phyloP scores from a whole-genome alignment of 2,888 invertebrate species.

The Eristalinus sepulchralis region DNA sequence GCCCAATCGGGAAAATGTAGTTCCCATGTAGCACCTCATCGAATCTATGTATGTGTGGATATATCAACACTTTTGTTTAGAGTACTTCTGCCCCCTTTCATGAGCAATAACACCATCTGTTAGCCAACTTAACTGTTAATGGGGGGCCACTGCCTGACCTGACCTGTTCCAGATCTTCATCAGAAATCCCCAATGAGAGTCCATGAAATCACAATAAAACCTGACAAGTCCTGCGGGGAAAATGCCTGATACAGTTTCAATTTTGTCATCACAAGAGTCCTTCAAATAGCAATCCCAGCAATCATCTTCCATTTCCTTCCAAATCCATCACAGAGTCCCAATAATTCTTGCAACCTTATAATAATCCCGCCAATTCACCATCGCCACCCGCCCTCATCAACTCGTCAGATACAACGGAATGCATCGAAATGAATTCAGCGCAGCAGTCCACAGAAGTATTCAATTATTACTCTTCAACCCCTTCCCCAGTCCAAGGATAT shows the following conservation, averaged over 20 bases:
- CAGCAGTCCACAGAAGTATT: constrained; percentile 19
- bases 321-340: constrained; percentile 29
- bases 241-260: constrained; percentile 22
- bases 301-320: constrained; percentile 27
- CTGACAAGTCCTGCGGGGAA: background rate
- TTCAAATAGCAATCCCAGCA: constrained; percentile 32
- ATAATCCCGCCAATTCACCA: constrained; percentile 35
- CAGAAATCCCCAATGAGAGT: background rate
- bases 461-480: constrained; percentile 51
- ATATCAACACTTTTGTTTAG: too few species aligned
- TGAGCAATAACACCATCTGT: background rate
- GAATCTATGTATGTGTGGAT: too few species aligned
- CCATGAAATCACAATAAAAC: background rate
- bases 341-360: constrained; percentile 44
- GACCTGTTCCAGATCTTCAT: background rate
- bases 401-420: background rate
- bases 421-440: background rate
- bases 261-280: constrained; percentile 39
- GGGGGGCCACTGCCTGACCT: background rate
- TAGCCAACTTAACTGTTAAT: background rate
- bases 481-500: constrained; percentile 3
- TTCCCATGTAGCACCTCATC: too few species aligned
- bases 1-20: too few species aligned
- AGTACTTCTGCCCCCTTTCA: too few species aligned
- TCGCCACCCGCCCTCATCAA: background rate